Conservation (phyloP, 2,113 vertebrate species). For the Caracal caracal region DNA sequence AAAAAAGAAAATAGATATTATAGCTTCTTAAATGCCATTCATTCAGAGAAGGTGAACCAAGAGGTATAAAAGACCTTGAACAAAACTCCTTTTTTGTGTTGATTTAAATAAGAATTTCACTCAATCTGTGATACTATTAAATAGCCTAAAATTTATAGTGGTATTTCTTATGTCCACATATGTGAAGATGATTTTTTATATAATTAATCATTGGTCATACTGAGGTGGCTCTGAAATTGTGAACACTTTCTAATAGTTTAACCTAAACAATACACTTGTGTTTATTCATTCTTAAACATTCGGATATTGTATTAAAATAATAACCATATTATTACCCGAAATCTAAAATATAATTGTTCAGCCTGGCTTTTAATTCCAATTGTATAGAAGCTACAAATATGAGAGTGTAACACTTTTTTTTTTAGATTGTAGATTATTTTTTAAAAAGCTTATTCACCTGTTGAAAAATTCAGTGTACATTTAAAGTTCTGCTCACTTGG, state of each 20-base stretch:
- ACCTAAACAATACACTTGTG: not conserved
- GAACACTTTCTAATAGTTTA: not conserved
- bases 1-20: conserved; percentile 51
- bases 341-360: not conserved
- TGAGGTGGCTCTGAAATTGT: not conserved
- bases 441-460: not conserved
- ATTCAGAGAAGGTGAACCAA: conserved; percentile 26
- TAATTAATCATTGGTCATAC: not conserved
- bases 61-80: conserved; percentile 53
- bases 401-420: not conserved
- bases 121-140: conserved; percentile 12
- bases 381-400: not conserved
- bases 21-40: conserved; percentile 45
- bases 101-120: conserved; percentile 51
- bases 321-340: not conserved
- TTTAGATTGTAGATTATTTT: not conserved
- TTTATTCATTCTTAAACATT: not conserved
- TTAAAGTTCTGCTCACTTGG: not conserved
- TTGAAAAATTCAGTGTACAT: not conserved
- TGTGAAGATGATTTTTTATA: conserved; percentile 17
- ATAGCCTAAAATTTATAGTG: conserved; percentile 49
- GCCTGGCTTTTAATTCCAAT: not conserved
- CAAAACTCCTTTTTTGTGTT: not conserved
- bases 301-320: not conserved
- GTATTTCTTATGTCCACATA: not conserved